Percentiles rank a stretch among this genome's conserved stretches.
These are phyloP conservation scores for Coreius guichenoti DNA, from an alignment of 2,797 vertebrate genomes.

Conservation along the genomic window DNA sequence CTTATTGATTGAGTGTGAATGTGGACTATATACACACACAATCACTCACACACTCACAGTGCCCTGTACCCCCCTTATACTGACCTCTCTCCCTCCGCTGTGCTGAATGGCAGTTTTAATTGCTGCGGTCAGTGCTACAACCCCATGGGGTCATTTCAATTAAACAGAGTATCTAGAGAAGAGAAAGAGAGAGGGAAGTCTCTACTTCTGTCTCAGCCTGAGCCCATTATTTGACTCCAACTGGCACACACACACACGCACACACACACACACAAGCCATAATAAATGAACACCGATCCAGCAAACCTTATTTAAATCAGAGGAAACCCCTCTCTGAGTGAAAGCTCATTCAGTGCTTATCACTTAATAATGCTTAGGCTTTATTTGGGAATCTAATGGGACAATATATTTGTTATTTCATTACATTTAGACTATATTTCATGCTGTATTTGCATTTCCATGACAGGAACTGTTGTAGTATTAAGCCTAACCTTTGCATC, in stretches of 20 bases:
- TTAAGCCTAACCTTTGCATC: constrained; percentile 14
- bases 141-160: constrained; percentile 67
- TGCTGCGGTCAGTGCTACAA: constrained; percentile 62
- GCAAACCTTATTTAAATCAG: constrained; percentile 18
- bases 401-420: constrained; percentile 16
- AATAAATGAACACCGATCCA: constrained; percentile 37
- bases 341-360: constrained; percentile 8
- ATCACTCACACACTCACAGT: constrained; percentile 37
- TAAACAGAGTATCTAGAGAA: constrained; percentile 61
- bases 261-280: constrained; percentile 16
- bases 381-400: constrained; percentile 43
- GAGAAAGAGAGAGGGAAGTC: constrained; percentile 33
- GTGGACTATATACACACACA: constrained; percentile 29
- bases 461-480: constrained; percentile 31
- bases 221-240: constrained; percentile 48
- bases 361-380: constrained; percentile 27
- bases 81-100: constrained; percentile 45
- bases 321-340: constrained; percentile 20
- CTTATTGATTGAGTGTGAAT: constrained; percentile 54
- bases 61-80: constrained; percentile 33
- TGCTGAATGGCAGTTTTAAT: constrained; percentile 66
- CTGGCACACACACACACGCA: background rate
- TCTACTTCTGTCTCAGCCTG: constrained; percentile 36
- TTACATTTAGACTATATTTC: constrained; percentile 43
- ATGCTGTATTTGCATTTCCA: constrained; percentile 35